Base-by-base conservation (phyloP, 1,140 invertebrate species). In the Aphelinus certus region DNA sequence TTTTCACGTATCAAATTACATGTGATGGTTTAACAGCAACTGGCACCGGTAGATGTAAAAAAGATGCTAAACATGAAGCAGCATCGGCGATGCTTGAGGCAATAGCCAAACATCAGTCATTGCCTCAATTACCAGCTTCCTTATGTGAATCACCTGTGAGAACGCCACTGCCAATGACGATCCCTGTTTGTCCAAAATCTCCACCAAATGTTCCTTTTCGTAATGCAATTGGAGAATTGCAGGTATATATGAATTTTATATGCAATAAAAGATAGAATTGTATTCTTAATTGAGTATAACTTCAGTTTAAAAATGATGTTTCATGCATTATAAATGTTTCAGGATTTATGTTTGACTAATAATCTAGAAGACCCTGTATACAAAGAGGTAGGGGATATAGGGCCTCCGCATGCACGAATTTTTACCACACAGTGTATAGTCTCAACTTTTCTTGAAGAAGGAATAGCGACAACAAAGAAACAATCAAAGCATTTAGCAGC, bases 31-130 rank as follows among this genome's bases (percentile, higher is more conserved):
- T 87, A 6, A 53, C 49, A 74, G 91, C 90, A 6, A 85, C 78
- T 69, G 92, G 91, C 9, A 83, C 84, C 10, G 91, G 92, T 42
- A 89, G 92, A 74, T 92, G 91, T 77, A 93, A 93, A 83, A 92
- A 93, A 84, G 92, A 92, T 85, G 92, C 92, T 0, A 93, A 93
- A 80, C 92, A 94, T 79, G 86, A 89, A 75, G 92, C 92, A 63
- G 92, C 92, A 2, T 89, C 89, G 77, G 87, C 88, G 58, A 87
- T 92, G 74, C 78, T 93, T 5, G 88, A 90, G 77, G 82, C 83
- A 49, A 84, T 88, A 61, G 83, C 78, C 45, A 62, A 69, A 26
- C 73, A 80, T n/a, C 84, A 83, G 89, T 91, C 82, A 63, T 80
- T 79, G 62, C 81, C 80, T 3, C 82, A 85, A 51, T 68, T 87